Percentiles rank a stretch among this genome's conserved stretches.
These are phyloP conservation scores for Holotrichia oblita DNA, from an alignment of 1,140 invertebrate species.

Conservation along the genomic window DNA sequence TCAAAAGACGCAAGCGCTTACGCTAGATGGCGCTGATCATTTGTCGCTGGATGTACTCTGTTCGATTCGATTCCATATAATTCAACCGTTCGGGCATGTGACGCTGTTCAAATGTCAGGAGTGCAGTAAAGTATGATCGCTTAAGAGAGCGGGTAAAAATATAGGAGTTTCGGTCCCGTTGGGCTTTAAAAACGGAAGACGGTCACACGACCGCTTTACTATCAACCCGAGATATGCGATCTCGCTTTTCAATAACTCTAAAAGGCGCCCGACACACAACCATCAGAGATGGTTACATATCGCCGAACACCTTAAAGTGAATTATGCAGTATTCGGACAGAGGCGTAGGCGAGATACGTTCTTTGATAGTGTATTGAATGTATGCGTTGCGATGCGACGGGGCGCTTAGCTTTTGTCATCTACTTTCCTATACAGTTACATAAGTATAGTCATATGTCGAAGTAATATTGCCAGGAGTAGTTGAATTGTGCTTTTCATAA, in stretches of 20 bases:
- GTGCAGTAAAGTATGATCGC: constrained; percentile 32
- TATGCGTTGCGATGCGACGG: background rate
- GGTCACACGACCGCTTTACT: constrained; percentile 52
- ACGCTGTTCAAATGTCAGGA: constrained; percentile 30
- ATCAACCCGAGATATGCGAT: constrained; percentile 54
- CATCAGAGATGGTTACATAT: constrained; percentile 2
- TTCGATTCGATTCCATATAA: constrained; percentile 7
- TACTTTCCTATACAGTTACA: too few relatives aligned
- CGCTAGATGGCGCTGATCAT: constrained; percentile 1
- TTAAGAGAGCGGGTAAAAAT: constrained; percentile 29
- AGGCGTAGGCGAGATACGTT: constrained; percentile 3
- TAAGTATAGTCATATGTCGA: too few relatives aligned
- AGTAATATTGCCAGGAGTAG: too few relatives aligned
- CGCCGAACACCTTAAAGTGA: constrained; percentile 13
- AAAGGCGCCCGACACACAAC: constrained; percentile 46
- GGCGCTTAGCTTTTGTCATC: too few relatives aligned
- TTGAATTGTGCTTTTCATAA: too few relatives aligned
- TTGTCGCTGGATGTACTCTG: background rate
- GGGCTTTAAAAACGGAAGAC: constrained; percentile 39
- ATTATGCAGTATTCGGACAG: constrained; percentile 27
- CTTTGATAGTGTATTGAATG: background rate
- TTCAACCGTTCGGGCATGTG: background rate
- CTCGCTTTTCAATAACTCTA: constrained; percentile 58
- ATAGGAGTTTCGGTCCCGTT: constrained; percentile 7
- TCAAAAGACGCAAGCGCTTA: too few relatives aligned